phyloP scores from a whole-genome alignment of 1,140 invertebrate species.

The Nasonia giraulti region DNA sequence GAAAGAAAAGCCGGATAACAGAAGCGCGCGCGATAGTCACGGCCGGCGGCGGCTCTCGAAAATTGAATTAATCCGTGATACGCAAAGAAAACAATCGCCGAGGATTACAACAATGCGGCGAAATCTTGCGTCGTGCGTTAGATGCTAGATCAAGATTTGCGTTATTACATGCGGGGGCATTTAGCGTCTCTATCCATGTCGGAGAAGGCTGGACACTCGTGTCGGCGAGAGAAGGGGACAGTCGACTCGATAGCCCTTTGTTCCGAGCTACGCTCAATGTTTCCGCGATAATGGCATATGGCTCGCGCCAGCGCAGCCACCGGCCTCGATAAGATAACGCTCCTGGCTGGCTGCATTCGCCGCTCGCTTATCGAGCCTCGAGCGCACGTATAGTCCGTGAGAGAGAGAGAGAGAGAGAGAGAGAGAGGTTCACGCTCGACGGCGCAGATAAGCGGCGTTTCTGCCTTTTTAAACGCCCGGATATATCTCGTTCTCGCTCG shows the following conservation, averaged over 20 bases:
- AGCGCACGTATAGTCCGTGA: not conserved
- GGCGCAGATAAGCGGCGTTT: constrained; percentile 37
- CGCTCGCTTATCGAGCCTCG: constrained; percentile 58
- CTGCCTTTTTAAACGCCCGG: constrained; percentile 36
- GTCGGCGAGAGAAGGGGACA: not conserved
- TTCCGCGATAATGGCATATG: constrained; percentile 63
- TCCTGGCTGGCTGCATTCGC: constrained; percentile 54
- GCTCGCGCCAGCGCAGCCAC: constrained; percentile 46
- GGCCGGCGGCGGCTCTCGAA: not conserved
- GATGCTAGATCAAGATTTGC: constrained; percentile 25
- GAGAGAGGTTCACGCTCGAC: constrained; percentile 10
- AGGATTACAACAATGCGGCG: not conserved
- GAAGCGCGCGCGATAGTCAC: not conserved
- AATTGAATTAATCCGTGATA: not conserved
- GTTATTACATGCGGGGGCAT: constrained; percentile 16
- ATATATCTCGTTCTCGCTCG: not conserved
- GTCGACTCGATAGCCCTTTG: constrained; percentile 41
- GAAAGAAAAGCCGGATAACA: not conserved
- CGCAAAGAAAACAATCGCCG: not conserved
- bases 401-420: too few relatives aligned
- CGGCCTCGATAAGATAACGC: constrained; percentile 63
- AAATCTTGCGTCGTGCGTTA: not conserved
- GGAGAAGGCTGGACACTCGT: not conserved
- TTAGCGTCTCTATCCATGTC: not conserved
- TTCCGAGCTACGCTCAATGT: constrained; percentile 51